phyloP scores from a whole-genome alignment of 2,888 invertebrate genomes.

The Heliconius hortense region DNA sequence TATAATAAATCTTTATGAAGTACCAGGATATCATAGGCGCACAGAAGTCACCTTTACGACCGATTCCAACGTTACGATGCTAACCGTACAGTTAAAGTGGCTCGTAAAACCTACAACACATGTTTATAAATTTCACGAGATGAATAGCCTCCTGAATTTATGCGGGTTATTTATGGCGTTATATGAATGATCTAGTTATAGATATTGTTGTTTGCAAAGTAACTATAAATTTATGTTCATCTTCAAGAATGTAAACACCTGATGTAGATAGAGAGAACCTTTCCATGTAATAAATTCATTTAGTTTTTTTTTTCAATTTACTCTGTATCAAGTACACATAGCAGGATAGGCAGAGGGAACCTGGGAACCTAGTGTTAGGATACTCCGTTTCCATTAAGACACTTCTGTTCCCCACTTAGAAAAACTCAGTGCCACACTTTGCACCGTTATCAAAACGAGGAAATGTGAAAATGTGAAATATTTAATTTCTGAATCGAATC shows the following conservation, averaged over 20 bases:
- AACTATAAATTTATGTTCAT: slow-evolving; percentile 1
- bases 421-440: too few species aligned
- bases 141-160: slow-evolving; percentile 49
- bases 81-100: slow-evolving; percentile 48
- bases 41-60: slow-evolving; percentile 48
- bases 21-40: slow-evolving; percentile 39
- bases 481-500: too few species aligned
- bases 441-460: too few species aligned
- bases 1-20: slow-evolving; percentile 42
- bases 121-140: slow-evolving; percentile 46
- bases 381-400: too few species aligned
- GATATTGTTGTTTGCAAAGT: background rate
- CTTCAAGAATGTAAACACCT: background rate
- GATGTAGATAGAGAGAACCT: background rate
- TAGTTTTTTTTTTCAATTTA: background rate
- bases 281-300: background rate
- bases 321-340: too few species aligned
- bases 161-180: slow-evolving; percentile 38
- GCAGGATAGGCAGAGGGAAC: too few species aligned
- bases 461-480: too few species aligned
- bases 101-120: slow-evolving; percentile 55
- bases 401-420: too few species aligned
- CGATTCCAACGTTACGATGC: slow-evolving; percentile 46
- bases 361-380: too few species aligned
- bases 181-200: slow-evolving; percentile 29